Evolutionary conservation across 2,888 invertebrate species (phyloP).

Genomic region (Lamellibrachia columna): DNA sequence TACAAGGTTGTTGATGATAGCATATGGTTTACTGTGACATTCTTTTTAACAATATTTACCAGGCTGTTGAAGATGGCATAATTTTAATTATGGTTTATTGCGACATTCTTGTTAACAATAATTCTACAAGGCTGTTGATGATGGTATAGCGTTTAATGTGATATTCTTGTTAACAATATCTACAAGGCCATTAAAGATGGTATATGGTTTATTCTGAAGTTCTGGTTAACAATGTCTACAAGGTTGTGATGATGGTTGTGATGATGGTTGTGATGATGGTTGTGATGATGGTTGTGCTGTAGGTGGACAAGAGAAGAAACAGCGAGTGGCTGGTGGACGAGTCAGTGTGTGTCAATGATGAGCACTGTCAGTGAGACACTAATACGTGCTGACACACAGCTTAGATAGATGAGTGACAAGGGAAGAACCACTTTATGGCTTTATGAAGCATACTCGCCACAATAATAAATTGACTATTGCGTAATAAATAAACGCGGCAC

Average conservation of each 20-base stretch:
- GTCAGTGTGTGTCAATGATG: not conserved
- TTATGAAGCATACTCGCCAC: slow-evolving; percentile 3
- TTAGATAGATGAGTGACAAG: not conserved
- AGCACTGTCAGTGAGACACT: slow-evolving; percentile 6
- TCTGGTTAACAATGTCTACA: not conserved
- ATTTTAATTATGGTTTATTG: not conserved
- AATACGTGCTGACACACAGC: not conserved
- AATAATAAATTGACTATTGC: slow-evolving; percentile 16
- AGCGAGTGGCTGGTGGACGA: not conserved
- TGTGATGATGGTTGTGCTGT: not conserved
- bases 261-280: too few species aligned
- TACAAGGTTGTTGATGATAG: not conserved
- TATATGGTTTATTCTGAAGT: not conserved
- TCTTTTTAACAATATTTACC: too few species aligned
- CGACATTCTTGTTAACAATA: not conserved
- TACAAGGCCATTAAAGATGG: too few species aligned
- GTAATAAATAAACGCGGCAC: slow-evolving; percentile 9
- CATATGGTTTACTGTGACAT: too few species aligned
- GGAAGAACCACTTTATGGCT: slow-evolving; percentile 16
- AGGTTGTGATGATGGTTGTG: not conserved
- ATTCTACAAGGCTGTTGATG: not conserved
- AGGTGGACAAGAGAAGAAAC: not conserved
- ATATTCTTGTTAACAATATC: too few species aligned
- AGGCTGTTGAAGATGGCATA: too few species aligned
- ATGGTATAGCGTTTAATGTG: too few species aligned